Percentiles rank a stretch among this genome's conserved stretches.
Evolutionary conservation across 2,888 invertebrate species (phyloP).

Genomic region (Rhyacophila evoluta): DNA sequence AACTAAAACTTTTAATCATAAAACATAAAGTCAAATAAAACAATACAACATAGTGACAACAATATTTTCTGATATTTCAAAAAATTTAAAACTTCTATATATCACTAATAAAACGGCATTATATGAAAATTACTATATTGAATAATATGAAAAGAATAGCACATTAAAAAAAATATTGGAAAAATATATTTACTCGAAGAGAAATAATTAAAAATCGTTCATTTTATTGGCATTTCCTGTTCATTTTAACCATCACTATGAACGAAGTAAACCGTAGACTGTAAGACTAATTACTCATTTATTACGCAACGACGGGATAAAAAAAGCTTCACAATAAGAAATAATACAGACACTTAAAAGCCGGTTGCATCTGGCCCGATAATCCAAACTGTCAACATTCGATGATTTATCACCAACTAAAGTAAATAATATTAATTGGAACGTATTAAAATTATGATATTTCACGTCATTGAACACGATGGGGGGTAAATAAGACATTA

Average conservation of each 20-base stretch:
- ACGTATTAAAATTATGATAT: neutral
- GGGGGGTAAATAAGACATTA: neutral
- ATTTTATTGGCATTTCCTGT: too few relatives aligned
- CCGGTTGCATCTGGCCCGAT: slow-evolving; percentile 35
- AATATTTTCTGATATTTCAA: too few relatives aligned
- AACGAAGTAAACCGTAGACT: neutral
- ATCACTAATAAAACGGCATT: too few relatives aligned
- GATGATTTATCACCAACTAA: neutral
- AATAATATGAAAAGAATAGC: too few relatives aligned
- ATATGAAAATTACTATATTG: too few relatives aligned
- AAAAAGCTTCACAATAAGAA: slow-evolving; percentile 34
- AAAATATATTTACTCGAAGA: too few relatives aligned
- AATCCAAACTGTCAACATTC: neutral
- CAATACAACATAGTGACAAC: too few relatives aligned
- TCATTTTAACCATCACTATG: neutral
- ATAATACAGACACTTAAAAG: slow-evolving; percentile 37
- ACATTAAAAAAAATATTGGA: too few relatives aligned
- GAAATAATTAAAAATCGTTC: too few relatives aligned
- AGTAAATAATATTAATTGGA: neutral
- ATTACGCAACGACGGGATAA: slow-evolving; percentile 44
- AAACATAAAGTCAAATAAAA: too few relatives aligned
- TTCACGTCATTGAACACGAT: neutral
- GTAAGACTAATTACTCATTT: slow-evolving; percentile 36
- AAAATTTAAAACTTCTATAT: too few relatives aligned
- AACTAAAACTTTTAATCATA: too few relatives aligned